Evolutionary conservation across 2,797 vertebrate genomes (phyloP).

Genomic region (Poeciliopsis infans): DNA sequence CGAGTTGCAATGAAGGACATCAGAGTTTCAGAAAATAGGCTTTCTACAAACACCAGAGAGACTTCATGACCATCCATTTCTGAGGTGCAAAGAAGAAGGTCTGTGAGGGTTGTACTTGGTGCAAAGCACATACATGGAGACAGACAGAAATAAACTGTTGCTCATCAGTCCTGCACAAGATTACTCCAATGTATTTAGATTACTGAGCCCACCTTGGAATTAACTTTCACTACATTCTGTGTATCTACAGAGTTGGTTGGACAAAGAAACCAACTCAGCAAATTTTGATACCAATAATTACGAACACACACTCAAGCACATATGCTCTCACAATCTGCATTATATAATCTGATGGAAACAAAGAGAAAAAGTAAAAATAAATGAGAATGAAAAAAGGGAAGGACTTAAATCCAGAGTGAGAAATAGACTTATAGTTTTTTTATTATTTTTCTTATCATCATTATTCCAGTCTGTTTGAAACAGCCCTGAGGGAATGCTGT

Average conservation of each 20-base stretch:
- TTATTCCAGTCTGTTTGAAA: slow-evolving; percentile 40
- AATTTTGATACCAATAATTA: slow-evolving; percentile 64
- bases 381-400: slow-evolving; percentile 42
- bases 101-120: slow-evolving; percentile 3
- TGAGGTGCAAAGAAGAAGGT: neutral
- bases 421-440: slow-evolving; percentile 51
- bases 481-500: slow-evolving; percentile 32
- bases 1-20: neutral
- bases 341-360: slow-evolving; percentile 53
- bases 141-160: slow-evolving; percentile 23
- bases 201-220: slow-evolving; percentile 23
- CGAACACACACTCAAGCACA: slow-evolving; percentile 46
- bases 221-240: slow-evolving; percentile 37
- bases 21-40: neutral
- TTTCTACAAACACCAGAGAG: slow-evolving; percentile 15
- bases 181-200: slow-evolving; percentile 19
- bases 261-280: slow-evolving; percentile 31
- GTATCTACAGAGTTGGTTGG: slow-evolving; percentile 30
- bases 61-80: slow-evolving; percentile 17
- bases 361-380: slow-evolving; percentile 35
- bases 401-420: slow-evolving; percentile 39
- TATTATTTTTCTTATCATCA: neutral
- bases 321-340: slow-evolving; percentile 62
- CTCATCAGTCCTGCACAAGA: slow-evolving; percentile 23
- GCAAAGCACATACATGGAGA: slow-evolving; percentile 6